Evolutionary conservation across 2,113 vertebrate genomes (phyloP), one percentile per base, ranked within the genome.

Genomic region (Odontesthes bonariensis): DNA sequence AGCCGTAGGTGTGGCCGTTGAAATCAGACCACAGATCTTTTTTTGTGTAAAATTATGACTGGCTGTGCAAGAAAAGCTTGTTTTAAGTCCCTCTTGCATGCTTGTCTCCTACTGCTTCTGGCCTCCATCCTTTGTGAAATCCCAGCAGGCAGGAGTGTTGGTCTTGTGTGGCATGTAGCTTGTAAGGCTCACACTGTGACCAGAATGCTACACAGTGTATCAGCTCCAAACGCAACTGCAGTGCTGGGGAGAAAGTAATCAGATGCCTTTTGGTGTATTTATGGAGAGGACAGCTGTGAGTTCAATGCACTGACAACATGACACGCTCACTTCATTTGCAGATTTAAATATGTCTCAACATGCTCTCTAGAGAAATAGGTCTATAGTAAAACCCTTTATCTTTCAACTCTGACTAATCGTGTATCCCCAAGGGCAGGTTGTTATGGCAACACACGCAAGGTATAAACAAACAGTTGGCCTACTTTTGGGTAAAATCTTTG

Each of bases 381-480:
- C 71, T 38, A 59, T 69, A 59, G 61, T 59, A 73, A 73, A 67
- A 32, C 8, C n/a, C 7, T 0, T 46, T 63, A 58, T 69, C 55
- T 61, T 78, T 66, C 14, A 60, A 79, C 63, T 33, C 62, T 71
- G 77, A 85, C 74, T 80, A 78, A 82, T 49, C 84, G 42, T 83
- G 73, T 66, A 75, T 69, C 44, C 38, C 2, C 59, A 44, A 58
- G 86, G 90, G 69, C 82, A 87, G 77, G 90, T 92, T 90, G 80
- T 72, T 75, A 90, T 89, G 59, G 86, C 69, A 89, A 90, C 91
- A 58, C 82, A 69, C 63, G 79, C 20, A 73, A 75, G 74, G 69
- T 46, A 86, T 86, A 85, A 74, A 89, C 82, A 89, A 87, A 88
- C 69, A 79, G 81, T 51, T 38, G 55, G 32, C 56, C 44, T 59